Evolutionary conservation across 2,888 invertebrate genomes (phyloP), one percentile per base, ranked within the genome.

Genomic region (Oscheius sp.): DNA sequence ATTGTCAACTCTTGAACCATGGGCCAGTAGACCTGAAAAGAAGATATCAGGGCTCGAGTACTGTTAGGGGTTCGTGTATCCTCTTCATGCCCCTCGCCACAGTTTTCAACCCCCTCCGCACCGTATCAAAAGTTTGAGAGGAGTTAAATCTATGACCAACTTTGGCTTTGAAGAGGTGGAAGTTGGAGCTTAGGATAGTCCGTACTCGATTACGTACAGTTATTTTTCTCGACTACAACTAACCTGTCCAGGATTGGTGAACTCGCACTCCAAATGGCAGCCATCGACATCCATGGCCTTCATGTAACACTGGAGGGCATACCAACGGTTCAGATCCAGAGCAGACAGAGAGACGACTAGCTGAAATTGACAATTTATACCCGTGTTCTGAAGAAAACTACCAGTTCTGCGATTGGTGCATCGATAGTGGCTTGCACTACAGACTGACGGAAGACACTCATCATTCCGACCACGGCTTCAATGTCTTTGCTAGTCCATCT

Each of bases 261-360:
- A 66, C 10, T 62, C 65, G 37, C 75, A 75, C 13, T 72, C 63
- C 35, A 75, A 63, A 42, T 76, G 72, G 13, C 74, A 73, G 47
- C 78, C 78, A 73, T 76, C 72, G 11, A 76, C 82, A 68, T 84
- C 79, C 73, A 81, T 77, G 5, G 83, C 87, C 75, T 88, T 86
- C 79, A 88, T 79, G 74, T 80, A 85, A 76, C 88, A 87, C 66
- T 86, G 87, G 76, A 86, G 88, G 11, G 88, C 85, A 78, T 85
- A 87, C 87, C 88, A 88, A 5, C 84, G 78, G 51, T 87, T 79
- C 62, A 88, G 76, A 47, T 85, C 84, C 47, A 88, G 70, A 29
- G 79, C 74, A 4, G 87, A 86, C 62, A 88, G 74, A 13, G 82
- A 84, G 53, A 86, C 88, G 51, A 88, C 83, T 13, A 88, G 76